Evolutionary conservation across 2,888 invertebrate species (phyloP).

Genomic region (Cheiracanthium punctorium): DNA sequence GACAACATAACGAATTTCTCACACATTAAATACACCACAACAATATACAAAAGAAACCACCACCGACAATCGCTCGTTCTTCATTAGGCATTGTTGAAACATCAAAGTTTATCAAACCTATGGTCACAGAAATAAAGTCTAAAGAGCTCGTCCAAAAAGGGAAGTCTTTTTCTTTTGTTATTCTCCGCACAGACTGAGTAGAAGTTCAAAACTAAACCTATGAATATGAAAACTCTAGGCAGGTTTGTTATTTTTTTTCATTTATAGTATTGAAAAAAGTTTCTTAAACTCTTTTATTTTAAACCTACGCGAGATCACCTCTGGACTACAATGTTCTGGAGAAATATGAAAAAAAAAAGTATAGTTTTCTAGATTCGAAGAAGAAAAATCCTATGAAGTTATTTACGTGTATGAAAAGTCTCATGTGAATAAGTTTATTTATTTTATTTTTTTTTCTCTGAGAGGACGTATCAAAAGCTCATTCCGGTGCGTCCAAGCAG

Average conservation of each 20-base stretch:
- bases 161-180: not conserved
- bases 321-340: not conserved
- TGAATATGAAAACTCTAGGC: slow-evolving; percentile 3
- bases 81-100: no score
- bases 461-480: slow-evolving; percentile 26
- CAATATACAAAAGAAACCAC: no score
- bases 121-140: not conserved
- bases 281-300: no score
- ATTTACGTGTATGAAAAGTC: not conserved
- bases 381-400: no score
- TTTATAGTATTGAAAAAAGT: not conserved
- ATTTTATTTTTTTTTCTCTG: not conserved
- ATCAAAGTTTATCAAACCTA: not conserved
- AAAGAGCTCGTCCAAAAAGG: slow-evolving; percentile 11
- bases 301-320: not conserved
- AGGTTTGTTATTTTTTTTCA: not conserved
- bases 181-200: not conserved
- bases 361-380: no score
- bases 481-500: slow-evolving; percentile 13
- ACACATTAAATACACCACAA: no score
- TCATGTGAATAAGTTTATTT: not conserved
- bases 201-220: not conserved
- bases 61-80: not conserved
- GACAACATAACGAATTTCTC: no score
- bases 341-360: no score